These are phyloP conservation scores for Acanthosepion esculentum DNA, from an alignment of 2,888 invertebrate species.

Conservation along the genomic window DNA sequence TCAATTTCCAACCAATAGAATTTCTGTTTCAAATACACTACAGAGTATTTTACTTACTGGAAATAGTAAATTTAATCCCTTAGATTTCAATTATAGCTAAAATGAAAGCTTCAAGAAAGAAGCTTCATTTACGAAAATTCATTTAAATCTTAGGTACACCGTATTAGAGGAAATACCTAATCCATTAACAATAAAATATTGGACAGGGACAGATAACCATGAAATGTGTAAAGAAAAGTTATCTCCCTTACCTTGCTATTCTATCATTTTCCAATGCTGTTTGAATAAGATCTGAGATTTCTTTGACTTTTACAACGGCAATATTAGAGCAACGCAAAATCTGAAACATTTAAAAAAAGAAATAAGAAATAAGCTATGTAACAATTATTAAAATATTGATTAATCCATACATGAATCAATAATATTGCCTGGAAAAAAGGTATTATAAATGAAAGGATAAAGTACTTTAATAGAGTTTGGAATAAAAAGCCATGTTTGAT, in stretches of 20 bases:
- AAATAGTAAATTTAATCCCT: no score
- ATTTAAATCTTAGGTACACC: no score
- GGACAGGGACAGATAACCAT: neutral
- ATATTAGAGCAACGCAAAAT: conserved; percentile 72
- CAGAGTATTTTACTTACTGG: no score
- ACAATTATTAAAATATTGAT: neutral
- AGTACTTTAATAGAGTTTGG: neutral
- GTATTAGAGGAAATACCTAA: no score
- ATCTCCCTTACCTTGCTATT: conserved; percentile 65
- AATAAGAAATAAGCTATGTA: neutral
- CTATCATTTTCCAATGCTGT: conserved; percentile 71
- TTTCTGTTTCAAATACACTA: no score
- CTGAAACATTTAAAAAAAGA: conserved; percentile 52
- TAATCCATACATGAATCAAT: neutral
- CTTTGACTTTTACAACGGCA: conserved; percentile 72
- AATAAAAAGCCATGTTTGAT: neutral
- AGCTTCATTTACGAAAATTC: no score
- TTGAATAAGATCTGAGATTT: conserved; percentile 72
- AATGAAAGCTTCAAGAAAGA: no score
- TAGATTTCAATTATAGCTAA: no score
- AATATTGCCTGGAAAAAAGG: neutral
- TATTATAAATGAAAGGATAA: neutral
- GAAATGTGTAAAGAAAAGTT: neutral
- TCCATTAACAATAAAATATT: no score
- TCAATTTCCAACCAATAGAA: no score